Base-by-base conservation (phyloP, 2,888 invertebrate species). In the Pseudococcus jackbeardsleyi region DNA sequence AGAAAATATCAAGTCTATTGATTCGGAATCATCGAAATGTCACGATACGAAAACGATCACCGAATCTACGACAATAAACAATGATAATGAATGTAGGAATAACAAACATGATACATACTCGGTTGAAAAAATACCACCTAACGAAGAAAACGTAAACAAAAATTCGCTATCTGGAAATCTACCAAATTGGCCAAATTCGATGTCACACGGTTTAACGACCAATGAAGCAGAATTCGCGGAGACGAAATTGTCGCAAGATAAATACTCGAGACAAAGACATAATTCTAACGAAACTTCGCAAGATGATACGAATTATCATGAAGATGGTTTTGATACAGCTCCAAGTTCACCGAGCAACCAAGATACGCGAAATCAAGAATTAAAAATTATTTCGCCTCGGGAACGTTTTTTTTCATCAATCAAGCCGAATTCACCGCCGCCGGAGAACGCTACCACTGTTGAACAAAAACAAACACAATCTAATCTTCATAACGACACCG, bases 311-410 rank as follows among this genome's bases (percentile, higher is more conserved):
- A 86, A 86, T 42, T 42, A 68, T 87, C 87, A 68, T n/a, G 72
- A 68, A 3, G 87, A 87, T 39, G 59, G 59, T 86, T 87, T 87
- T 72, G 87, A 68, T 48, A 87, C 87, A 77, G 87, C 87, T 68
- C 87, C 87, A 77, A 87, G 50, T 87, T 87, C 87, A 11, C 87
- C 87, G 1, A 87, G 11, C n/a, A 82, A 42, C 79, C 33, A 82
- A 19, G 46, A 46, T 46, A 19, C 42, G 11, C 79, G n/a, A 46
- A 82, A 82, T 46, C 79, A 46, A 42, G 15, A 82, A 26, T 26
- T 19, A 39, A 82, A 82, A 82, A 42, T 42, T 77, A 77, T 82
- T 82, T 46, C 79, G 19, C 79, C 79, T 9, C 79, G 79, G 4
- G 79, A 82, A 82, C 42, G 46, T 46, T 82, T 82, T 22, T 46